Evolutionary conservation across 2,113 vertebrate genomes (phyloP), one percentile per base, ranked within the genome.

Genomic region (Varanus komodoensis): DNA sequence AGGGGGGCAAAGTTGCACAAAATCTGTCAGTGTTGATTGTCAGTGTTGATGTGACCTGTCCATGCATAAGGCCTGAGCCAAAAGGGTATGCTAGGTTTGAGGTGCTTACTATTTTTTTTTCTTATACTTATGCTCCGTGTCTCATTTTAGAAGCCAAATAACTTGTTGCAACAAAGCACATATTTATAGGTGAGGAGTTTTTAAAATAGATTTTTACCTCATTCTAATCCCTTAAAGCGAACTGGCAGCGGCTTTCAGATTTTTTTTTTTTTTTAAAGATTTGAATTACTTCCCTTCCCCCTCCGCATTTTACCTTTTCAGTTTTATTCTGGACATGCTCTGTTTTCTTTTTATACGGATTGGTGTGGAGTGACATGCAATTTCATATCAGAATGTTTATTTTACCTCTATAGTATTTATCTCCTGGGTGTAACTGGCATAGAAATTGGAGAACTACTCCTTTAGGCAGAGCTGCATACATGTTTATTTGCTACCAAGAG

Each of bases 221-320:
- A 93, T 94, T 93, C 95, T 86, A 93, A 92, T 87, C 67, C 91
- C 38, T 91, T 71, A 93, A 81, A 94, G 77, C 44, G 89, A 92
- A 38, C 68, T 81, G n/a, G 50, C 82, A 92, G 64, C 89, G 90
- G 6, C 19, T 69, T 88, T 57, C 1, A 1, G 32, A 34, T 71
- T 88, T 86, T 86, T 44, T 44, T 44, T 44, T 44, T 44, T 44
- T 44, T 54, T 25, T 86, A 82, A n/a, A 3, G 87, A 52, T 90
- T 87, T 93, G 44, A 9, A 23, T 85, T 27, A 69, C 12, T 54
- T 52, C 44, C 67, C 23, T 19, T 85, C 68, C 17, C 27, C 89
- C 81, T 90, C 29, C 87, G 8, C 8, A 75, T 27, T 1, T 57
- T 84, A 44, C 2, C 2, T 90, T 93, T 74, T 71, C 27, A 82